These are phyloP conservation scores for Aptenodytes patagonicus DNA, from an alignment of 2,113 vertebrate genomes.

Conservation along the genomic window DNA sequence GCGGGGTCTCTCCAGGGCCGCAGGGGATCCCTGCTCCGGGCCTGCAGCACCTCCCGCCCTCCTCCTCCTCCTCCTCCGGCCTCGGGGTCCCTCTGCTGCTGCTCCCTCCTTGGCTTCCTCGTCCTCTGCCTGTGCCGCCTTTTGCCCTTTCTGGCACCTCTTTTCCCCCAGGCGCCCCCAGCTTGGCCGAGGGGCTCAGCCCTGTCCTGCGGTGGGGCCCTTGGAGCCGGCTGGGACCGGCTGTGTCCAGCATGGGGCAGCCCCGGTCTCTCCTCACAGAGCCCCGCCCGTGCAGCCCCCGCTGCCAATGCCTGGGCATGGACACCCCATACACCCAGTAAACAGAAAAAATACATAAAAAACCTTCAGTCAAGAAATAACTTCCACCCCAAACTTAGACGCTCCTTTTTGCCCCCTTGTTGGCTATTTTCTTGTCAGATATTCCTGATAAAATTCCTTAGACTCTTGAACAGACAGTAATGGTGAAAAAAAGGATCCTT, in stretches of 20 bases:
- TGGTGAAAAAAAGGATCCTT: background rate
- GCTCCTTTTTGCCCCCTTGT: background rate
- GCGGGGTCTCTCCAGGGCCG: too few species aligned
- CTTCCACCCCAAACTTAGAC: background rate
- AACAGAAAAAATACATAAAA: background rate
- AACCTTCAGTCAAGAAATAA: background rate
- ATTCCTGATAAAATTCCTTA: background rate
- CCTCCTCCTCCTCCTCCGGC: too few species aligned
- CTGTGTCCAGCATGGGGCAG: background rate
- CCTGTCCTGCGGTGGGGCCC: background rate
- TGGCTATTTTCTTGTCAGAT: background rate
- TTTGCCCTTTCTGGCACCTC: too few species aligned
- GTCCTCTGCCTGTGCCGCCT: too few species aligned
- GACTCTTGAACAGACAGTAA: background rate
- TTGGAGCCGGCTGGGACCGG: background rate
- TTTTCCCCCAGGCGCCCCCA: too few species aligned
- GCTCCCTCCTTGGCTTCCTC: too few species aligned
- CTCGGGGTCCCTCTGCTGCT: too few species aligned
- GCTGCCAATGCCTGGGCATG: accelerated
- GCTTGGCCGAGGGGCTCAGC: background rate
- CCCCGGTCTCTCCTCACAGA: background rate
- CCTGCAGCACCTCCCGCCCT: too few species aligned
- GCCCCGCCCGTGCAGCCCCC: accelerated
- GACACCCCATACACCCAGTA: background rate
- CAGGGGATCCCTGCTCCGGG: too few species aligned